Conservation (phyloP, 2,797 vertebrate genomes). For the Stomatorhinus walkeri region DNA sequence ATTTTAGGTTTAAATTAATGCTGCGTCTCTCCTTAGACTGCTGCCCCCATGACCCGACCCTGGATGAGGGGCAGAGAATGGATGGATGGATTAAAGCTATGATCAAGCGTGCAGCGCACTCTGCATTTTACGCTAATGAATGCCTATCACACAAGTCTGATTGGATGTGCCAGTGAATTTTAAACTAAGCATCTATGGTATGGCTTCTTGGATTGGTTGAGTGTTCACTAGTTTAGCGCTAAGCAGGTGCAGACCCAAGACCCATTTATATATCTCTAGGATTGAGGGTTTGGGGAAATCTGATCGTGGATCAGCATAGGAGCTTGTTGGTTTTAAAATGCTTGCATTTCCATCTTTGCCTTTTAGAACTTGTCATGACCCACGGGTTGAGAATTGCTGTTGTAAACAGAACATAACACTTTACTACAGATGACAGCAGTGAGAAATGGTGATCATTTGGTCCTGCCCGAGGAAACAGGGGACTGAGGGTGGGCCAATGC, state of each 20-base stretch:
- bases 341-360: not conserved
- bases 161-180: not conserved
- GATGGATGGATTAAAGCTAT: not conserved
- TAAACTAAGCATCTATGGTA: not conserved
- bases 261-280: not conserved
- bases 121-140: not conserved
- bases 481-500: not conserved
- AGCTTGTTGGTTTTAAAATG: not conserved
- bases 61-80: not conserved
- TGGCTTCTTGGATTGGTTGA: not conserved
- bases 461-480: not conserved
- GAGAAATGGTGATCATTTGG: not conserved
- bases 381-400: not conserved
- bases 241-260: not conserved
- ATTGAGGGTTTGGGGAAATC: not conserved
- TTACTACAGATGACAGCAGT: not conserved
- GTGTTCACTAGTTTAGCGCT: not conserved
- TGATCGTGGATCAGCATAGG: not conserved
- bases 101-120: not conserved
- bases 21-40: not conserved
- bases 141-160: not conserved
- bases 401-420: not conserved
- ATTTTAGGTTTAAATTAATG: not conserved
- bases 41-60: not conserved
- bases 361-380: not conserved